These are phyloP conservation scores for Lontra canadensis DNA, from an alignment of 2,113 vertebrate species.

Conservation along the genomic window DNA sequence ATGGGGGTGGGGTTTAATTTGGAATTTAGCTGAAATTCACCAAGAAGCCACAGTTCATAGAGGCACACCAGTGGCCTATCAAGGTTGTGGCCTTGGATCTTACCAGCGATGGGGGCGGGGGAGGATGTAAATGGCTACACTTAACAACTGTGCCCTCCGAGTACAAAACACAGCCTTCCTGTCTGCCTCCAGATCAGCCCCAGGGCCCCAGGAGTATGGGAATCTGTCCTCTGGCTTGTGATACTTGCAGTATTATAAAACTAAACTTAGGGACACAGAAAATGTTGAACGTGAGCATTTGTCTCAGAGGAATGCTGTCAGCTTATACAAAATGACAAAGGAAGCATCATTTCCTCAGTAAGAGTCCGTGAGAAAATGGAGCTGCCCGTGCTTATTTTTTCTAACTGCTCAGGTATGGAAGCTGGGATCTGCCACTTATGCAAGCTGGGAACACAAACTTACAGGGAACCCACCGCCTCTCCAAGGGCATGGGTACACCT, in stretches of 20 bases:
- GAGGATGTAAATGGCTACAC: not conserved
- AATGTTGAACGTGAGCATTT: not conserved
- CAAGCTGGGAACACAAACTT: not conserved
- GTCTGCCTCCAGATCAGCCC: not conserved
- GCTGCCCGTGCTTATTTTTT: not conserved
- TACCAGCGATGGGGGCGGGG: rapidly evolving
- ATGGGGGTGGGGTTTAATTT: not conserved
- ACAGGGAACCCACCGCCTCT: not conserved
- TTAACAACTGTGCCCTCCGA: not conserved
- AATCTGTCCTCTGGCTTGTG: rapidly evolving
- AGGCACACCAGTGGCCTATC: rapidly evolving
- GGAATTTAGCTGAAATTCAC: not conserved
- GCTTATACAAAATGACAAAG: not conserved
- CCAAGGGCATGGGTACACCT: not conserved
- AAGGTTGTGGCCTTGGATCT: not conserved
- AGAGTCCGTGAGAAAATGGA: not conserved
- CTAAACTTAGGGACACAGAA: not conserved
- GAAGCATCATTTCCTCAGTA: not conserved
- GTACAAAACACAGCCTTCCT: too few species aligned
- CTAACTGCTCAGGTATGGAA: not conserved
- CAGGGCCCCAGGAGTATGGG: not conserved
- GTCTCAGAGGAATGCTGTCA: not conserved
- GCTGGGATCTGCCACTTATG: not conserved
- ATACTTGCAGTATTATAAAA: not conserved
- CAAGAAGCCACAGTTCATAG: not conserved